phyloP scores from a whole-genome alignment of 2,113 vertebrate genomes.

The Clarias magur region DNA sequence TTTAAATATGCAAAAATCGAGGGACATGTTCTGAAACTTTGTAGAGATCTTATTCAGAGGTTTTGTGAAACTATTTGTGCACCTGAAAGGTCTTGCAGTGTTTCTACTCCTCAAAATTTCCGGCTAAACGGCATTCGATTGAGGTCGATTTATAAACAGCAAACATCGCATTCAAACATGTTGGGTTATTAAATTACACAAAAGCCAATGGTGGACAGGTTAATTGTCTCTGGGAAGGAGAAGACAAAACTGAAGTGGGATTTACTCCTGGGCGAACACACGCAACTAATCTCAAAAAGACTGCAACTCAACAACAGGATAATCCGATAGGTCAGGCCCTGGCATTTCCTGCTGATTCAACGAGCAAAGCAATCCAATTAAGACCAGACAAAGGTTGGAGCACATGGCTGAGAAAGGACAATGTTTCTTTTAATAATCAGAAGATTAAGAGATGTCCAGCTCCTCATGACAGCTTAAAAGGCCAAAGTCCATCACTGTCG shows the following conservation, averaged over 20 bases:
- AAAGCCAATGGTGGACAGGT: background rate
- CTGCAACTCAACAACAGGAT: slow-evolving; percentile 15
- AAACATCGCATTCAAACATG: background rate
- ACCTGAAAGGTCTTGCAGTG: background rate
- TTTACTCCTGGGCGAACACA: background rate
- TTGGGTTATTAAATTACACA: background rate
- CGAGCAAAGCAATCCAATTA: slow-evolving; percentile 25
- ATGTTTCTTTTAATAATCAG: slow-evolving; percentile 35
- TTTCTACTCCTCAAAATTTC: background rate
- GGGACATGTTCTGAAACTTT: background rate
- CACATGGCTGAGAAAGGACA: slow-evolving; percentile 2
- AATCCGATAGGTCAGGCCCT: slow-evolving; percentile 24
- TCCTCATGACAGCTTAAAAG: slow-evolving; percentile 50
- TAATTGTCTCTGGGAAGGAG: background rate
- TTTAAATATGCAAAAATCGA: background rate
- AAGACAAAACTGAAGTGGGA: background rate
- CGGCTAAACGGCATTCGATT: background rate
- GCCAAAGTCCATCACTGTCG: slow-evolving; percentile 38
- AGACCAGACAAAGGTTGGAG: slow-evolving; percentile 50
- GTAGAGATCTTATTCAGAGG: background rate
- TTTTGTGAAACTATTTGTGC: background rate
- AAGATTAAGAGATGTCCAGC: slow-evolving; percentile 36
- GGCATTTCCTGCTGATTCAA: slow-evolving; percentile 26
- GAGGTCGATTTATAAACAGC: background rate
- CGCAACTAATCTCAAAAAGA: background rate